Evolutionary conservation across 2,113 vertebrate species (phyloP).

Genomic region (Eretmochelys imbricata): DNA sequence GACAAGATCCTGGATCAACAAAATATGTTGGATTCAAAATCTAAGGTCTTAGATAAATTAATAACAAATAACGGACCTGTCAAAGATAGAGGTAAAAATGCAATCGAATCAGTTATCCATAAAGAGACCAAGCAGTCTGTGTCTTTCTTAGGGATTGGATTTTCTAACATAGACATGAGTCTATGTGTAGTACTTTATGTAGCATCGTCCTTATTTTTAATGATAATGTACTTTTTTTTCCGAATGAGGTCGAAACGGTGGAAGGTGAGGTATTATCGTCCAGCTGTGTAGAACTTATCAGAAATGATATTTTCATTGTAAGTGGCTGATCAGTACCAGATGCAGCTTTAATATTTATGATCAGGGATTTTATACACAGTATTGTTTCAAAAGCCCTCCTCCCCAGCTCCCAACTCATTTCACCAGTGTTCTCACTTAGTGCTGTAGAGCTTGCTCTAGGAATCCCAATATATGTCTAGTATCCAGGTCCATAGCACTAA

Average conservation of each 20-base stretch:
- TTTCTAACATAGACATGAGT: slow-evolving; percentile 96
- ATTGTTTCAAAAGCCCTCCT: slow-evolving; percentile 8
- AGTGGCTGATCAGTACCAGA: slow-evolving; percentile 11
- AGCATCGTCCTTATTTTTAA: slow-evolving; percentile 89
- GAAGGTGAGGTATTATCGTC: slow-evolving; percentile 80
- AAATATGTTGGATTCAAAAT: accelerated
- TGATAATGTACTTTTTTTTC: slow-evolving; percentile 97
- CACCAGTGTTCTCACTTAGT: not conserved
- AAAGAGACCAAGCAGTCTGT: slow-evolving; percentile 63
- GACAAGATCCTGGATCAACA: not conserved
- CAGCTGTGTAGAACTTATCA: slow-evolving; percentile 74
- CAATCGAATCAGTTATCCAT: accelerated
- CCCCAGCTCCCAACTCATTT: not conserved
- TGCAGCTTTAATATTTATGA: slow-evolving; percentile 47
- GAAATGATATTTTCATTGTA: not conserved
- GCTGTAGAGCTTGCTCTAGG: not conserved
- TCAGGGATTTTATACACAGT: slow-evolving; percentile 73
- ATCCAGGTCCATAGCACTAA: not conserved
- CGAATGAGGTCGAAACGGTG: slow-evolving; percentile 86
- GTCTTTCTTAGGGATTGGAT: slow-evolving; percentile 86
- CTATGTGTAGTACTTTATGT: slow-evolving; percentile 92
- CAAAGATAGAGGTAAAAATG: not conserved
- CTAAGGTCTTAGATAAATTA: accelerated
- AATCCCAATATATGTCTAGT: accelerated
- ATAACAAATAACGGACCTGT: not conserved